Base-by-base conservation (phyloP, 2,113 vertebrate genomes). In the Vulpes ferrilata region DNA sequence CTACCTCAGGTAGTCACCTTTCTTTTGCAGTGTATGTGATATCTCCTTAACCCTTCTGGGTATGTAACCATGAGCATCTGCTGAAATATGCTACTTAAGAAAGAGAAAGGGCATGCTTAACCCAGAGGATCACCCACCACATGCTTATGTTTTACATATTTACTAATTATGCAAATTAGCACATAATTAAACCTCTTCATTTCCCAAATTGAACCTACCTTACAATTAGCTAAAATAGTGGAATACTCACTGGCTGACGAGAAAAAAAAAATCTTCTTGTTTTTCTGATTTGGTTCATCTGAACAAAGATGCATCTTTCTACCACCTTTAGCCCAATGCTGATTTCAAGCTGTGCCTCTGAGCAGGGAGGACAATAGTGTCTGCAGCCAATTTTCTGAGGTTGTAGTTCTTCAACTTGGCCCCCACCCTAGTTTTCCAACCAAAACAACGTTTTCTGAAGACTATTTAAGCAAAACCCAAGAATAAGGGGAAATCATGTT, bases 391-490 rank as follows among this genome's bases (percentile, higher is more conserved):
- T 19, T 71, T 59, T 57, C 85, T 60, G 13, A 15, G 1, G 30
- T 79, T 35, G 25, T 22, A 16, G 38, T 53, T 90, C 74, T 80
- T 81, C 71, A 71, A 8, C 20, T 27, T 27, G 78, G 65, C 15
- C 35, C 53, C 43, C 2, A 51, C 16, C 35, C 22, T 2, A 38
- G 35, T 62, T 88, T 95, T 84, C 60, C 79, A 96, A 87, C 27
- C 38, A 48, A 74, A 89, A 81, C 2, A 55, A 57, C 20, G 23
- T 81, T 84, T 59, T 87, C 67, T 92, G 73, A 93, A 92, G 65
- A 87, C 51, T 17, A 22, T 19, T 59, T 73, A 64, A 89, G 74
- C 71, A 96, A 95, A 90, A 88, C 48, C 25, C 30, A 90, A 92
- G 60, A 93, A 93, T 76, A 71, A 90, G 48, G 79, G 27, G 51